Percentiles rank a stretch among this genome's conserved stretches.
These are phyloP conservation scores for Aphelenchoides fujianensis DNA, from an alignment of 1,140 invertebrate species.

Conservation along the genomic window DNA sequence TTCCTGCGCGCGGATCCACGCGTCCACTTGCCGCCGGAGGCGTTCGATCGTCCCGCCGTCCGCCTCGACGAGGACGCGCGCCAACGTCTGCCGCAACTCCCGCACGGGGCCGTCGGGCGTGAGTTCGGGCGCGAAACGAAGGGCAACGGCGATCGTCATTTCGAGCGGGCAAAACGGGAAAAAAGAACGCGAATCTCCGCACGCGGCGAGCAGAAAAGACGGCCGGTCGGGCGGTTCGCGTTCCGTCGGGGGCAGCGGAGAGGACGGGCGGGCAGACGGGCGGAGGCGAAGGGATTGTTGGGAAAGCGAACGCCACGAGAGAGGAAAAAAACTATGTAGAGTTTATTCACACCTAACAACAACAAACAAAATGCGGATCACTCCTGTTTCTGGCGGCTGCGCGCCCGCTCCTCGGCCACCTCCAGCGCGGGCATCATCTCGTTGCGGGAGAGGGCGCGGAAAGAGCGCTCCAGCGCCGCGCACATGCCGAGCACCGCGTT, in stretches of 20 bases:
- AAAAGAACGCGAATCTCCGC: background rate
- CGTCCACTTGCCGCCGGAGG: background rate
- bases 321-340: background rate
- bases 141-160: background rate
- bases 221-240: background rate
- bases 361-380: background rate
- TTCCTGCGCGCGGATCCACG: background rate
- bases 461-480: constrained; percentile 3
- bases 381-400: no score
- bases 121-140: no score
- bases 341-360: background rate
- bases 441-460: constrained; percentile 4
- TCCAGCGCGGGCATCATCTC: constrained; percentile 9
- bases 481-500: constrained; percentile 5
- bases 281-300: no score
- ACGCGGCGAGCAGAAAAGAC: background rate
- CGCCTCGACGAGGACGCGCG: background rate
- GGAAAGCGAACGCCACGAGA: background rate
- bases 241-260: background rate
- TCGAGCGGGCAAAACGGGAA: background rate
- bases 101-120: background rate
- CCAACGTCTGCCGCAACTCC: background rate
- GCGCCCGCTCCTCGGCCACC: no score
- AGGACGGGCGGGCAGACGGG: no score
- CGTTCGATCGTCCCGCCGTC: background rate